Evolutionary conservation across 2,113 vertebrate genomes (phyloP).

Genomic region (Gobiocypris rarus): DNA sequence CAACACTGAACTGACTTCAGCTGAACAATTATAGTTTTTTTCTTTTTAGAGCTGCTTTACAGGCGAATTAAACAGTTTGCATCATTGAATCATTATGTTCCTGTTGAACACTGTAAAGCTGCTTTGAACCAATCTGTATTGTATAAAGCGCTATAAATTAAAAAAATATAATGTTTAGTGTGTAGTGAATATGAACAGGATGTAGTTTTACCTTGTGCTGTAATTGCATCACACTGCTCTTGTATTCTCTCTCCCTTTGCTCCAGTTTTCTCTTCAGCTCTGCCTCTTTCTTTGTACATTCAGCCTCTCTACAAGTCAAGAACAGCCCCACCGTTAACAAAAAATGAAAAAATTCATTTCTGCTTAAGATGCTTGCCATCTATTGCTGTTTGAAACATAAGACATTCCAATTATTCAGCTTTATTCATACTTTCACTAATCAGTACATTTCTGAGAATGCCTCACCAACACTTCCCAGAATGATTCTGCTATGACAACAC

Average conservation of each 20-base stretch:
- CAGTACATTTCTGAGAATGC: background rate
- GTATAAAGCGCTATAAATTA: too few species aligned
- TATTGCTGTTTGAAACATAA: background rate
- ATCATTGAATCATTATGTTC: background rate
- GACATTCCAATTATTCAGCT: background rate
- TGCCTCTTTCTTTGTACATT: constrained; percentile 79
- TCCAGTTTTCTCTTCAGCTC: constrained; percentile 77
- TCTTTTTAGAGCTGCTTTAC: too few species aligned
- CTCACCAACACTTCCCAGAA: constrained; percentile 29
- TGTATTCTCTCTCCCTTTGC: constrained; percentile 78
- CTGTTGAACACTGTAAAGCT: too few species aligned
- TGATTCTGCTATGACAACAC: constrained; percentile 9
- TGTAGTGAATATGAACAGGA: background rate
- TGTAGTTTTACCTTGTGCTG: constrained; percentile 72
- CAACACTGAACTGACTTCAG: too few species aligned
- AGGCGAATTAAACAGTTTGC: too few species aligned
- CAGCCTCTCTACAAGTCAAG: constrained; percentile 75
- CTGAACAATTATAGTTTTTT: too few species aligned
- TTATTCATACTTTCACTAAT: background rate
- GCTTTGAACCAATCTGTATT: too few species aligned
- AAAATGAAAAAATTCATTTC: background rate
- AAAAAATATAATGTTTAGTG: too few species aligned
- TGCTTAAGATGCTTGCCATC: background rate
- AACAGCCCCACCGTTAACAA: background rate
- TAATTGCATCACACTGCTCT: constrained; percentile 75